A percentile compares a stretch with the other conserved stretches of the same genome.
Conservation (phyloP, 1,140 invertebrate species). For the Sycobia sp. region DNA sequence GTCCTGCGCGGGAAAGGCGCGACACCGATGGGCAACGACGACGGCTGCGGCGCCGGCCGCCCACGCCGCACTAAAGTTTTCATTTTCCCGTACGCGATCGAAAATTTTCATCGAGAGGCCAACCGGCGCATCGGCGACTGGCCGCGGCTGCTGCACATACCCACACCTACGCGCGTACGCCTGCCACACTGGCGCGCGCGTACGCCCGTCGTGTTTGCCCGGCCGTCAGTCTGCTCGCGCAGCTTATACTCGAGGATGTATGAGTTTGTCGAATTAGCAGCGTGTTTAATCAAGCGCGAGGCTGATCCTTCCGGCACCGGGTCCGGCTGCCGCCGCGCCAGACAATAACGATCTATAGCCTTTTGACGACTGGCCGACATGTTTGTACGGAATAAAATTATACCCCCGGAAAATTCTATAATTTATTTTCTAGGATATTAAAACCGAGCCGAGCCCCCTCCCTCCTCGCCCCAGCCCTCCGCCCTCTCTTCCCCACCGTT, state of each 20-base stretch:
- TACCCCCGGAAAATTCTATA: slow-evolving; percentile 28
- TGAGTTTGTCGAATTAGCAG: slow-evolving; percentile 53
- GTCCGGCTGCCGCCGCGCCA: slow-evolving; percentile 7
- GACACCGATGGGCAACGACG: too few relatives aligned
- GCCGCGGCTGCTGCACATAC: background rate
- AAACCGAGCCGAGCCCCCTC: background rate
- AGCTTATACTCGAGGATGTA: slow-evolving; percentile 49
- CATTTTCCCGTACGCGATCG: slow-evolving; percentile 23
- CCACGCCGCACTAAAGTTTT: background rate
- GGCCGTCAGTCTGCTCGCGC: slow-evolving; percentile 48
- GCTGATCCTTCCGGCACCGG: slow-evolving; percentile 46
- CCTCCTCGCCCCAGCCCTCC: background rate
- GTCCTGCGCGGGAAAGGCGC: too few relatives aligned
- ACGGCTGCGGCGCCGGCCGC: too few relatives aligned
- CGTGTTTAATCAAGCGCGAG: slow-evolving; percentile 52
- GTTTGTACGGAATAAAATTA: slow-evolving; percentile 34
- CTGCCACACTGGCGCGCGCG: too few relatives aligned
- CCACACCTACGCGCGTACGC: too few relatives aligned
- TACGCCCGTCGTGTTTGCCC: slow-evolving; percentile 27
- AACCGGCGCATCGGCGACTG: too few relatives aligned
- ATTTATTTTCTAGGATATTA: slow-evolving; percentile 31
- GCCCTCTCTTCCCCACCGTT: background rate
- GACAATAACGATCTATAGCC: slow-evolving; percentile 41
- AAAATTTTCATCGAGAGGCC: slow-evolving; percentile 18
- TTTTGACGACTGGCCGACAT: slow-evolving; percentile 43